Evolutionary conservation across 2,113 vertebrate genomes (phyloP), one percentile per base, ranked within the genome.

Genomic region (Piprites chloris): DNA sequence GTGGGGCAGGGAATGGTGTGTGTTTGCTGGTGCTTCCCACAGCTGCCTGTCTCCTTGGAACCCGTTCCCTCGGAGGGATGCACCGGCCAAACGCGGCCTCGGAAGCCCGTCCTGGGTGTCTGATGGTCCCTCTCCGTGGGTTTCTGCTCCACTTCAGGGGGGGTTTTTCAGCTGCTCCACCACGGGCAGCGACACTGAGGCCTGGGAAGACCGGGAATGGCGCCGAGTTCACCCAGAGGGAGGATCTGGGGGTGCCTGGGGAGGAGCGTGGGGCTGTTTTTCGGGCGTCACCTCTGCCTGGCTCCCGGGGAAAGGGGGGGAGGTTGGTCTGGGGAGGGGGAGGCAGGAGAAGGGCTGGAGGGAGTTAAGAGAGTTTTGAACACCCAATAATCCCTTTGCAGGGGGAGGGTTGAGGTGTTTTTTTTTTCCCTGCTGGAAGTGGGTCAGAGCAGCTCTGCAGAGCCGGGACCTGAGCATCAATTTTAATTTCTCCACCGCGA

Each of bases 381-480:
- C 66, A 18, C 15, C 58, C 2, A 0, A 3, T 14, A 3, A 75
- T 4, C 33, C 46, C 42, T 33, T 6, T 13, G 10, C 13, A 0
- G 47, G 1, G 1, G 44, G 62, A 49, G 33, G 46, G 11, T 42
- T 42, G 41, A 13, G 42, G 6, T 44, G 42, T 8, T 44, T 44
- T 46, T 46, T 19, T 23, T 56, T 88, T 56, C 61, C 79, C 9
- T 3, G 15, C 74, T 55, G 82, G 78, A 75, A 79, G 8, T 39
- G 66, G 79, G 47, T 85, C 79, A 44, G 88, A 66, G 58, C 81
- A 37, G 71, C 91, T 79, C 83, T 4, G 82, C 4, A 6, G 67
- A 71, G 66, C 62, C 2, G 27, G 12, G 49, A 52, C 67, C 77
- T 6, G 37, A 27, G 75, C 83, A 69, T 33, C 58, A 7, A 27